Percentiles rank a stretch among this genome's conserved stretches.
Evolutionary conservation across 2,797 vertebrate genomes (phyloP).

Genomic region (Borostomias antarcticus): DNA sequence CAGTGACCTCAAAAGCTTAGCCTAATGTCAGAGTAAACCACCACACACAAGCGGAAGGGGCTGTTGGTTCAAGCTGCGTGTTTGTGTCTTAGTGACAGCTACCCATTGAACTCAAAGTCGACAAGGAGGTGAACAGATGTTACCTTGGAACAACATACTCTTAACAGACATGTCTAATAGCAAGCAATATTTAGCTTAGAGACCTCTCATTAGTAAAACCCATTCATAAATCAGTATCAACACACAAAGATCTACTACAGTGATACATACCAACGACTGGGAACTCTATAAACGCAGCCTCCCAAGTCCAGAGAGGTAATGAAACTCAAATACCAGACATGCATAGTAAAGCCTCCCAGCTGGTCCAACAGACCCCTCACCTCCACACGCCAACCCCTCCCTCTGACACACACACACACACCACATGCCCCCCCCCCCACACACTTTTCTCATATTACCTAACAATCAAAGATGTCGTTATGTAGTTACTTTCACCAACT

Average conservation of each 20-base stretch:
- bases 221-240: background rate
- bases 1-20: conserved; percentile 2
- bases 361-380: conserved; percentile 51
- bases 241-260: too few relatives aligned
- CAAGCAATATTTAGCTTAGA: background rate
- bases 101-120: too few relatives aligned
- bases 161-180: background rate
- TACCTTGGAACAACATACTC: background rate
- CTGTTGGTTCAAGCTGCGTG: background rate
- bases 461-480: background rate
- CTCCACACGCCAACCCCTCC: conserved; percentile 13
- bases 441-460: background rate
- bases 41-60: conserved; percentile 3
- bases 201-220: background rate
- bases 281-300: conserved; percentile 48
- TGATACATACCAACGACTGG: too few relatives aligned
- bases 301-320: conserved; percentile 62
- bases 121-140: too few relatives aligned
- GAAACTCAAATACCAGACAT: conserved; percentile 76
- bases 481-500: background rate
- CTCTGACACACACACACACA: conserved; percentile 26
- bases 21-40: conserved; percentile 7
- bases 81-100: background rate
- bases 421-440: background rate
- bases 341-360: conserved; percentile 72